Evolutionary conservation across 1,140 invertebrate species (phyloP).

Genomic region (Diorhabda carinulata): DNA sequence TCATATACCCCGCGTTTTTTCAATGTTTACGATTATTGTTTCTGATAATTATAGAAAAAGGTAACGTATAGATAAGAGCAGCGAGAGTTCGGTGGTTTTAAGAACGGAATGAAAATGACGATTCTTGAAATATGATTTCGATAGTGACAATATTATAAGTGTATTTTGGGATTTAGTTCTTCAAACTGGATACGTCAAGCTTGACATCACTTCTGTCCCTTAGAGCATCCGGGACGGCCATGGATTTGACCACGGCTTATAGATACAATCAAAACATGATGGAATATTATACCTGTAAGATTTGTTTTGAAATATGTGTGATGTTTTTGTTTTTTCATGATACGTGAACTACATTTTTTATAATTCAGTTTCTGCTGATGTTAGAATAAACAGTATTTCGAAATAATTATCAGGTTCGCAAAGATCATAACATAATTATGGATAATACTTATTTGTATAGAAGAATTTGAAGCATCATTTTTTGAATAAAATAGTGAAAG

Average conservation of each 20-base stretch:
- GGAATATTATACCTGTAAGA: conserved; percentile 97
- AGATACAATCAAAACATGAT: conserved; percentile 97
- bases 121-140: conserved; percentile 8
- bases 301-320: neutral
- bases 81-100: neutral
- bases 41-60: too few relatives aligned
- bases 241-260: conserved; percentile 90
- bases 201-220: conserved; percentile 44
- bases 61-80: too few relatives aligned
- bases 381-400: neutral
- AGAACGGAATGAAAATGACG: neutral
- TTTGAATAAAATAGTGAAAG: too few relatives aligned
- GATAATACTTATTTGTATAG: too few relatives aligned
- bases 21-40: neutral
- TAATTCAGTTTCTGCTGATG: neutral
- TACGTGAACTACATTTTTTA: neutral
- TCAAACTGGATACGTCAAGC: conserved; percentile 47
- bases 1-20: conserved; percentile 16
- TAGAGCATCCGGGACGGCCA: conserved; percentile 48
- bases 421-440: too few relatives aligned
- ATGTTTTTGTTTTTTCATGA: conserved; percentile 5
- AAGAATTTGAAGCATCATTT: too few relatives aligned
- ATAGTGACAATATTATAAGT: conserved; percentile 5
- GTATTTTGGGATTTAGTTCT: conserved; percentile 12
- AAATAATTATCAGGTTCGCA: too few relatives aligned